A percentile compares a stretch with the other conserved stretches of the same genome.
Conservation (phyloP, 2,113 vertebrate species). For the Oryzias celebensis region DNA sequence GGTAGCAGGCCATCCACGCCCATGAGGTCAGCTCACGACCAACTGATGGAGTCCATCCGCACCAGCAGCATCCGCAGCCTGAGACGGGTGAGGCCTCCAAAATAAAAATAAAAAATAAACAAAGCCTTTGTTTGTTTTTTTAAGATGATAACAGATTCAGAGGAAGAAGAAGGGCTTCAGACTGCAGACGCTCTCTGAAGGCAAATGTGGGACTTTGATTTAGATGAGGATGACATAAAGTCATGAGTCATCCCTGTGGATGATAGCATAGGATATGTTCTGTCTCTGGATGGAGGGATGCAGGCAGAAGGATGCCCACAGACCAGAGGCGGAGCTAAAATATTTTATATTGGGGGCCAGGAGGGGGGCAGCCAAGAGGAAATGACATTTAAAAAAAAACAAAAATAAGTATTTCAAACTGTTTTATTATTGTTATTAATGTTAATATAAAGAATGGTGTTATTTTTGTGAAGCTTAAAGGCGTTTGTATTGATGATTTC, state of each 20-base stretch:
- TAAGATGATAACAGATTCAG: background rate
- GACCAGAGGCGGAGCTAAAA: conserved; percentile 19
- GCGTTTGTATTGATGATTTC: no score
- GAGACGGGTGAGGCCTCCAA: conserved; percentile 73
- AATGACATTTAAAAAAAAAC: no score
- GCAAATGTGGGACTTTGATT: conserved; percentile 40
- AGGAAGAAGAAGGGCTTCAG: background rate
- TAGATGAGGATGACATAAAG: conserved; percentile 49
- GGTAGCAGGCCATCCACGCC: conserved; percentile 90
- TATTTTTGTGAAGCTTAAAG: no score
- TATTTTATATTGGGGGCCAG: conserved; percentile 23
- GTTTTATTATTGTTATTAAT: no score
- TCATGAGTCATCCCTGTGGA: conserved; percentile 53
- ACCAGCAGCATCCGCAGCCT: conserved; percentile 83
- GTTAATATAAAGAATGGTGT: no score
- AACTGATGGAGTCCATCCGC: conserved; percentile 93
- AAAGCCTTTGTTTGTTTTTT: background rate
- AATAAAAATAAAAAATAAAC: background rate
- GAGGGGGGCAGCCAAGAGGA: background rate
- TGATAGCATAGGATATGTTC: conserved; percentile 32
- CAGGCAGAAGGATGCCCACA: conserved; percentile 19
- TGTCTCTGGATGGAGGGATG: conserved; percentile 11
- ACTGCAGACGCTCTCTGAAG: background rate
- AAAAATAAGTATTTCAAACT: no score
- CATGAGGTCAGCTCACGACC: conserved; percentile 86